Base-by-base conservation (phyloP, 1,140 invertebrate genomes). In the Drosophila tropicalis region DNA sequence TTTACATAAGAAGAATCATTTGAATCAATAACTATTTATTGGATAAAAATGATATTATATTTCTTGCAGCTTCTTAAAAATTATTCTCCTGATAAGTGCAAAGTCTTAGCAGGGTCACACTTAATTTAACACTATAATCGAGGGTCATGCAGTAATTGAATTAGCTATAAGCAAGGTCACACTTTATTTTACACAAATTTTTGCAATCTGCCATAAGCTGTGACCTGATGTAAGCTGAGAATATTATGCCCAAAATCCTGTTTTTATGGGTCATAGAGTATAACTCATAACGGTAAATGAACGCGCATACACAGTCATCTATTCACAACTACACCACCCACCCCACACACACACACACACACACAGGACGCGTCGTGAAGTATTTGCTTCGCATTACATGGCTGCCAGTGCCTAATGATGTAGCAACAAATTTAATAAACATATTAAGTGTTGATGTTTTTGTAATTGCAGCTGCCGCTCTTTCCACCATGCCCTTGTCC, bases 381-480 rank as follows among this genome's bases (percentile, higher is more conserved):
- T 86, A 84, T 79, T 86, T 86, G 83, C 58, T 66, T 70, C 77
- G 71, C 80, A 89, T 89, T 84, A 84, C 78, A 87, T 78, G 84
- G 73, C 73, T 84, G 84, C 85, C 84, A 89, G 84, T 84, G 84
- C 84, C 84, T 89, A 89, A 89, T 89, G 84, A 89, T 90, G 84
- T 90, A 90, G 85, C 85, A 90, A 89, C 84, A 90, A 90, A 89
- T 89, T 89, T 90, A 90, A 90, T 90, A 89, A 89, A 90, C 85
- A 90, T 87, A 87, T 87, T 87, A 89, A 87, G 84, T 87, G 84
- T 87, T 87, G 83, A 89, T 87, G 84, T 89, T 87, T 83, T 89
- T 87, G 83, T 80, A 89, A 87, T 87, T 84, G 76, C 73, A 80
- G 61, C 62, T 66, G 67, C 44, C 4, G 17, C 15, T 47, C 17